Evolutionary conservation across 2,797 vertebrate genomes (phyloP), one percentile per base, ranked within the genome.

Genomic region (Mergus octosetaceus): DNA sequence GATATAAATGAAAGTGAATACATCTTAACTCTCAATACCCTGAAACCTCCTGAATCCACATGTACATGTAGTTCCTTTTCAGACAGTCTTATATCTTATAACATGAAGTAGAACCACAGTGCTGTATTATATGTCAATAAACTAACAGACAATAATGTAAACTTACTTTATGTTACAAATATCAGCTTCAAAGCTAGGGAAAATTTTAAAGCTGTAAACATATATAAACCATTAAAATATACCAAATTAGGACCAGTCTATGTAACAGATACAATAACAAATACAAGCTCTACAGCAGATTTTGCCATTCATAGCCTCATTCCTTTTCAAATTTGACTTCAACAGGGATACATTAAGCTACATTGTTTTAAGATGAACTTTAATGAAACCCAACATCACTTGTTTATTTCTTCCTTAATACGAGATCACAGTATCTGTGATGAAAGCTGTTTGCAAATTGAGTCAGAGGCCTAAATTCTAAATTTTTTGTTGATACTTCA

Each of bases 61-160:
- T n/a, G 6, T 34, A 13, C 14, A 7, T 49, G 43, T 7, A 78
- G 15, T 5, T 77, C 9, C 65, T 68, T 90, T 90, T 51, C 45
- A 81, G 17, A 15, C 91, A 41, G 4, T 65, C 56, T 60, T 65
- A 69, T 38, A 21, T 18, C 3, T 10, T 30, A 51, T 28, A 83
- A 38, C 6, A 51, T 43, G 14, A 84, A 88, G 25, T 12, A 83
- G 61, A 84, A 56, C 5, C 11, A 4, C 14, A 25, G 16, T 68
- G 11, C 16, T 47, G 16, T 12, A 45, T 18, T 70, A 28, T 8
- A 47, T 57, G 6, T 4, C 73, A 89, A 83, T 25, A 91, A 82
- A 73, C 1, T 6, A 56, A 32, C 4, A 49, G 7, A n/a, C 0
- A 1, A 19, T n/a, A 3, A 36, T 77, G 45, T 28, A 83, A 85